Conservation (phyloP, 2,113 vertebrate genomes). For the Irena cyanogastra region DNA sequence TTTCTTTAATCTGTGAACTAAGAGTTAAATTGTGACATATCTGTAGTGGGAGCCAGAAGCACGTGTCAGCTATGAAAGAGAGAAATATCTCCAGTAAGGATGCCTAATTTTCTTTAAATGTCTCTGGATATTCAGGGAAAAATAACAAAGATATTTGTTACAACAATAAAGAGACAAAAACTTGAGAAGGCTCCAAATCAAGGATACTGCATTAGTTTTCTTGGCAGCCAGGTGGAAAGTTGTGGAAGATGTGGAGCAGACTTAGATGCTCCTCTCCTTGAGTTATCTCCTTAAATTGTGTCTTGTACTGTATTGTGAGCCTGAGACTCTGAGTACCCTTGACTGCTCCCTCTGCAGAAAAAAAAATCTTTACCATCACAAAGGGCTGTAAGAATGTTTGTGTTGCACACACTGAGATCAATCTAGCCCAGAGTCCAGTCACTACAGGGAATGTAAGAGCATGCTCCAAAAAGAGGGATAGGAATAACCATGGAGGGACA, state of each 20-base stretch:
- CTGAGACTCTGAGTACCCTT: not conserved
- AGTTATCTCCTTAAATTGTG: not conserved
- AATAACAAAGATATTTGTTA: not conserved
- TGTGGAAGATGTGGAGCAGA: not conserved
- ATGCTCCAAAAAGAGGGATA: not conserved
- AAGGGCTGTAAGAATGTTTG: not conserved
- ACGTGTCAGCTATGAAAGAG: not conserved
- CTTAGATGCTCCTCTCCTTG: not conserved
- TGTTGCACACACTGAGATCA: not conserved
- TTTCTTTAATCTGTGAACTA: not conserved
- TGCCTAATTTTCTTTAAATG: not conserved
- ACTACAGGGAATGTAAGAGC: not conserved
- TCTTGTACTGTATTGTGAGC: not conserved
- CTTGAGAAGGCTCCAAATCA: not conserved
- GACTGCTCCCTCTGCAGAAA: not conserved
- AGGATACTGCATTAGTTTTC: not conserved
- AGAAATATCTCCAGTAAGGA: not conserved
- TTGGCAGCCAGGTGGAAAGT: not conserved
- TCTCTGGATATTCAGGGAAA: not conserved
- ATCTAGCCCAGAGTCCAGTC: not conserved
- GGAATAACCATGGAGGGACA: not conserved
- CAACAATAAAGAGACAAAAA: not conserved
- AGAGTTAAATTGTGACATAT: not conserved
- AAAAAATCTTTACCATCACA: not conserved
- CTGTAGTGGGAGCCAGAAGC: not conserved